Base-by-base conservation (phyloP, 1,140 invertebrate species). In the Tetramorium simillimum region DNA sequence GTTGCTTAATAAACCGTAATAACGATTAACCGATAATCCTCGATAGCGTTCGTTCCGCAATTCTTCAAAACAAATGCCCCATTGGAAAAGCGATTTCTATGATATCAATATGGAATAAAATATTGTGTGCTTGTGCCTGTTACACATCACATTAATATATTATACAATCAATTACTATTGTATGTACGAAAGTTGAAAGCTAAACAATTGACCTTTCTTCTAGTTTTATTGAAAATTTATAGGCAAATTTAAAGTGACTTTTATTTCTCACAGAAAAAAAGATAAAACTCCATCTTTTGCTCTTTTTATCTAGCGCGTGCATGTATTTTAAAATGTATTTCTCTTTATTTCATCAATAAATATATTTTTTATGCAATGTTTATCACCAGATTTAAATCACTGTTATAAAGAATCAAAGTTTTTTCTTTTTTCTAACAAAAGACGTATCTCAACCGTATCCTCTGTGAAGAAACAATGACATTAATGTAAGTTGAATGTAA, bases 1-100 rank as follows among this genome's bases (percentile, higher is more conserved):
- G 21, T 81, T 56, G 49, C 21, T 53, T 69, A 81, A 81, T 69
- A 81, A 81, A 43, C 77, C 49, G 63, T 81, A 43, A 53, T 80
- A 80, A 80, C n/a, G 77, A 37, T 80, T 53, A 81, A 24, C 28
- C 77, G 77, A 81, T 81, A 69, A 81, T 81, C 62, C 62, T 18
- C 10, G 16, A 78, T 37, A 12, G 12, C 40, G 46, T 80, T 69
- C 46, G 16, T 67, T 67, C 46, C n/a, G 5, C 16, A 67, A 3
- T 69, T 80, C 33, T 81, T 81, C 33, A 24, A 81, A 81, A 81
- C 62, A 3, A 49, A 80, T 69, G 37, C n/a, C 16, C 24, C 16
- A 37, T 40, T n/a, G 21, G 16, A 18, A 53, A 69, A 51, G 62
- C 33, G 51, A 67, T 40, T 80, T 33, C 28, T 46, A 77, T 63